Evolutionary conservation across 2,113 vertebrate genomes (phyloP).

Genomic region (Smithornis capensis): DNA sequence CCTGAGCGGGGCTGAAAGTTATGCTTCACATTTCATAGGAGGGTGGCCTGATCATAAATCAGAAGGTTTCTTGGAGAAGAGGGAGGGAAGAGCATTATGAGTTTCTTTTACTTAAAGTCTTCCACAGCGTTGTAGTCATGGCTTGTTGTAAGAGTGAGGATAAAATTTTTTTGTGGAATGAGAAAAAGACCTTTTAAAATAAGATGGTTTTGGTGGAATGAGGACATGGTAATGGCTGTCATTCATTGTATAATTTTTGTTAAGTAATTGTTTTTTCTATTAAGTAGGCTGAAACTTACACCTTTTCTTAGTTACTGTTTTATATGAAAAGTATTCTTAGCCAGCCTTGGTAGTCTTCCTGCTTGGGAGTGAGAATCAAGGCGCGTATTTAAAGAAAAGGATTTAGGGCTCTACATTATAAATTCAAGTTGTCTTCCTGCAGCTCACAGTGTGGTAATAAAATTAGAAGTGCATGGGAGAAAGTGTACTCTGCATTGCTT

Average conservation of each 20-base stretch:
- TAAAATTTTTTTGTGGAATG: neutral
- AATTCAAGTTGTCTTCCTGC: neutral
- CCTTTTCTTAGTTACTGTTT: neutral
- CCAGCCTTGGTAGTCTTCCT: neutral
- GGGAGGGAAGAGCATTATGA: neutral
- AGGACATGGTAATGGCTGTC: neutral
- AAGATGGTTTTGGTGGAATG: neutral
- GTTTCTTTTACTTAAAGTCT: neutral
- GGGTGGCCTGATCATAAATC: neutral
- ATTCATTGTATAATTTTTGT: neutral
- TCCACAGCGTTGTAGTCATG: neutral
- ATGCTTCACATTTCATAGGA: rapidly evolving
- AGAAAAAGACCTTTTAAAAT: neutral
- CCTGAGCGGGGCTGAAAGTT: neutral
- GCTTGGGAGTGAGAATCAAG: neutral
- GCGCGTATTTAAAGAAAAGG: neutral
- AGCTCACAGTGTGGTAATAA: neutral
- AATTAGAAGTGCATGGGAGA: neutral
- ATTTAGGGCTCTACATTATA: neutral
- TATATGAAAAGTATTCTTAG: neutral
- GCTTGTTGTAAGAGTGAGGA: neutral
- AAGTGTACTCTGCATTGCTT: neutral
- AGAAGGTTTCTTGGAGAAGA: neutral
- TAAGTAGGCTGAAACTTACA: neutral
- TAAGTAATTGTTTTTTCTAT: neutral